Base-by-base conservation (phyloP, 2,888 invertebrate genomes). In the Pyralis farinalis region DNA sequence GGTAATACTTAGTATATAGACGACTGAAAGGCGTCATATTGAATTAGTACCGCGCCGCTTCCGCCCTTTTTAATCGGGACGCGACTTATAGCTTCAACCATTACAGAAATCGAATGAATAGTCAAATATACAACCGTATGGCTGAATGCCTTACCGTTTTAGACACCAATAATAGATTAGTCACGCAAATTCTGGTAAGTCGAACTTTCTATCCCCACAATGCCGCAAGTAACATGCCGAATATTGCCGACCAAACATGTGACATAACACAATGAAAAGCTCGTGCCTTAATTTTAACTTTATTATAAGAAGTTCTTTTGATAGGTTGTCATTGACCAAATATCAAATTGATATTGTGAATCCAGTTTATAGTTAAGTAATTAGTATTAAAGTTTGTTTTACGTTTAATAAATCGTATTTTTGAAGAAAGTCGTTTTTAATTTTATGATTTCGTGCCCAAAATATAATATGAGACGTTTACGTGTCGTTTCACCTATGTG, bases 341-440 rank as follows among this genome's bases (percentile, higher is more conserved):
- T 44, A 44, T 47, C 42, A 12, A 8, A n/a, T 30, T 32, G 38
- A 38, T 38, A 38, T 38, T 32, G 22, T 31, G 25, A 30, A 31
- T 25, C 32, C 32, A 38, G 16, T 38, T 32, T 32, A 25, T 21
- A n/a, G 12, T 31, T 25, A 32, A 25, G 20, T 22, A 12, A 38
- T 38, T 50, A 44, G 42, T 41, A 29, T 38, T 42, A 47, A 51
- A 47, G 42, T 38, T 47, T 46, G 42, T 40, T 52, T 49, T 51
- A 47, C 40, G 47, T 8, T 8, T 46, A 55, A 51, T 55, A 53
- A 49, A 55, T 43, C 38, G 31, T 46, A 50, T 51, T 46, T 50
- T 47, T 44, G 9, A 44, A 36, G 40, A 42, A 7, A 7, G 12
- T 28, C 12, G 5, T 1, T 34, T 27, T 40, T 31, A 2, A 32